Evolutionary conservation across 2,113 vertebrate genomes (phyloP).

Genomic region (Synchiropus splendidus): DNA sequence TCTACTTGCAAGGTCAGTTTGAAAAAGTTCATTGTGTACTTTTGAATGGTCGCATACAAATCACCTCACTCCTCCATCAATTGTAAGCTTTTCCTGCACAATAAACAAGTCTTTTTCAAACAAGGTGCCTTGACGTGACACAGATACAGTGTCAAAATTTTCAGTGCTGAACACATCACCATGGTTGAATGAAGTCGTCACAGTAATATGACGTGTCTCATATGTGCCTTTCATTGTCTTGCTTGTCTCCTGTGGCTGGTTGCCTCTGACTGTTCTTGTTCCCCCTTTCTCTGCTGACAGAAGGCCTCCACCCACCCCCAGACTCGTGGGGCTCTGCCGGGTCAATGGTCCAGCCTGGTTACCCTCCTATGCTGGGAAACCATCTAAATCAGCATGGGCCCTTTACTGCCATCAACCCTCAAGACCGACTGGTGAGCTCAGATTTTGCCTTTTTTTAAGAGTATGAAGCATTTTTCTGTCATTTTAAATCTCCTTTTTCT

Average conservation of each 20-base stretch:
- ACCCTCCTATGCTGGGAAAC: constrained; percentile 77
- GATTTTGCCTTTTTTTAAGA: constrained; percentile 13
- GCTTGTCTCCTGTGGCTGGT: constrained; percentile 33
- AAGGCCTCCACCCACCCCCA: constrained; percentile 59
- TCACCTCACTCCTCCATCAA: too few relatives aligned
- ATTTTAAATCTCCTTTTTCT: constrained; percentile 11
- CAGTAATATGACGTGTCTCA: constrained; percentile 50
- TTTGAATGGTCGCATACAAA: constrained; percentile 10
- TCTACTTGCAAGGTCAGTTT: constrained; percentile 83
- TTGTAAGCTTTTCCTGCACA: too few relatives aligned
- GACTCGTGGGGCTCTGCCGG: constrained; percentile 79
- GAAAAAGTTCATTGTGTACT: constrained; percentile 15
- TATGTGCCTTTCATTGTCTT: constrained; percentile 49
- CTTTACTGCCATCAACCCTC: constrained; percentile 81
- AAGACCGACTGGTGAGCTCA: constrained; percentile 81
- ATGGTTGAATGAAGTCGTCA: constrained; percentile 50
- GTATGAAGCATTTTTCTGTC: constrained; percentile 5
- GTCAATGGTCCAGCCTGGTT: constrained; percentile 78
- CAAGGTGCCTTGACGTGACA: too few relatives aligned
- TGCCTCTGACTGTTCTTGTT: constrained; percentile 20
- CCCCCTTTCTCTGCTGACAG: constrained; percentile 41
- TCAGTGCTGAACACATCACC: constrained; percentile 1
- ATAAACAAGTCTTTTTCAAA: too few relatives aligned
- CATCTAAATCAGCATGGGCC: constrained; percentile 72
- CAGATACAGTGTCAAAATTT: too few relatives aligned